Percentiles rank a stretch among this genome's conserved stretches.
phyloP scores from a whole-genome alignment of 2,797 vertebrate species.

The Characodon lateralis region DNA sequence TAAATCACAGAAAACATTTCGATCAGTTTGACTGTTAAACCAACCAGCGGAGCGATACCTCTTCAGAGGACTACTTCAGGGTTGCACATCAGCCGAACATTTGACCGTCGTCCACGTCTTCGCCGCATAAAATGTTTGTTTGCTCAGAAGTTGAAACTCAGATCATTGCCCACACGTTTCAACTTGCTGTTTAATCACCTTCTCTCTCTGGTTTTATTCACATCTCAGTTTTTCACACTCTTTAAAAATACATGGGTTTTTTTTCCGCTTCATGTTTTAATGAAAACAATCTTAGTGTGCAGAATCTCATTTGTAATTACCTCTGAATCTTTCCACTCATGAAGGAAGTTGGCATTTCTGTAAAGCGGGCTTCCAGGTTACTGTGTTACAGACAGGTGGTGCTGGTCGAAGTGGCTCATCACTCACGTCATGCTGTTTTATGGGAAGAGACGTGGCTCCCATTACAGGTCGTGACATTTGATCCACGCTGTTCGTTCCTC shows the following conservation, averaged over 20 bases:
- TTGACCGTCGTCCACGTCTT: not conserved
- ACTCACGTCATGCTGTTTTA: not conserved
- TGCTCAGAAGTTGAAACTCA: not conserved
- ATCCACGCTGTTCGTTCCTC: slow-evolving; percentile 43
- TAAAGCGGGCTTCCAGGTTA: not conserved
- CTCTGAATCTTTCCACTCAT: not conserved
- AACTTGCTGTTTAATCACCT: not conserved
- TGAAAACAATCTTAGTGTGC: not conserved
- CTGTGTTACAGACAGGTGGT: not conserved
- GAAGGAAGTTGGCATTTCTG: slow-evolving; percentile 57
- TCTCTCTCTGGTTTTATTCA: not conserved
- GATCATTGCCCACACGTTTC: not conserved
- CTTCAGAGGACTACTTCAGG: not conserved
- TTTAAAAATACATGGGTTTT: not conserved
- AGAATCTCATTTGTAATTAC: not conserved
- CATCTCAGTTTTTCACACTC: not conserved
- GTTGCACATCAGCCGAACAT: not conserved
- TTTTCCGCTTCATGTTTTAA: not conserved
- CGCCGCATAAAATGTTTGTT: not conserved
- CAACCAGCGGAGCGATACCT: no score
- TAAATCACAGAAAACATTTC: not conserved
- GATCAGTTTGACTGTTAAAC: not conserved
- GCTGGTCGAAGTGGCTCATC: not conserved
- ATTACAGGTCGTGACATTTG: slow-evolving; percentile 49
- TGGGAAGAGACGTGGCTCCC: slow-evolving; percentile 44